Evolutionary conservation across 37 sponge, comb jelly and placozoan species (phyloP).

Genomic region (Oopsacas minuta): DNA sequence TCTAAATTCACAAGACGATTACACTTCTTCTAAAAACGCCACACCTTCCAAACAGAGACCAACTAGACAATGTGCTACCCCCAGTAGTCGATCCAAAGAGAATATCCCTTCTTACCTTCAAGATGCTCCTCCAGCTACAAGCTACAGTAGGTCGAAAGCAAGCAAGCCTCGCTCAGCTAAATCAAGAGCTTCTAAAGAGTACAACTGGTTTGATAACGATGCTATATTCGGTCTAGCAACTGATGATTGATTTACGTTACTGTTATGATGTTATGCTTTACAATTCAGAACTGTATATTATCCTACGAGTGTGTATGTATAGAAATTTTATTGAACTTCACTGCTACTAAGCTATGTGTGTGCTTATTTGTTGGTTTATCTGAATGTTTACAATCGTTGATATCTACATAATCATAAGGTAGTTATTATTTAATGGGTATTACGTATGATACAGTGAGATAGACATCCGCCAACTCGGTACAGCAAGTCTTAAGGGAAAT

Average conservation of each 20-base stretch:
- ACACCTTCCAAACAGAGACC: background rate
- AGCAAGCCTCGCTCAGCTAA: background rate
- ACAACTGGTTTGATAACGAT: background rate
- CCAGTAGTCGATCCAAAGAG: background rate
- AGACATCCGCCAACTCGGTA: no score
- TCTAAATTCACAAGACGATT: background rate
- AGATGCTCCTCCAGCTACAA: background rate
- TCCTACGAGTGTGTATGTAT: background rate
- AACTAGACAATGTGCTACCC: background rate
- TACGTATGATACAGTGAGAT: no score
- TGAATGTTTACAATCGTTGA: background rate
- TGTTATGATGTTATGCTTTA: background rate
- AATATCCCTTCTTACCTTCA: background rate
- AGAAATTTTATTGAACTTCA: conserved; percentile 18
- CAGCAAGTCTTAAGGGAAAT: no score
- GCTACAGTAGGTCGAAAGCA: background rate
- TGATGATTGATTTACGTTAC: background rate
- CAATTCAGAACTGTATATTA: background rate
- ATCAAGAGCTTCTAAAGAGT: background rate
- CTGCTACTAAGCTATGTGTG: background rate
- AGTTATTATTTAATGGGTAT: no score
- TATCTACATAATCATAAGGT: background rate
- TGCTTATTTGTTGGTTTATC: background rate
- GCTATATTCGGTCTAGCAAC: background rate
- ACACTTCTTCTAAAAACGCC: background rate